Percentiles rank a stretch among this genome's conserved stretches.
Evolutionary conservation across 2,797 vertebrate species (phyloP).

Genomic region (Leptodactylus fallax): DNA sequence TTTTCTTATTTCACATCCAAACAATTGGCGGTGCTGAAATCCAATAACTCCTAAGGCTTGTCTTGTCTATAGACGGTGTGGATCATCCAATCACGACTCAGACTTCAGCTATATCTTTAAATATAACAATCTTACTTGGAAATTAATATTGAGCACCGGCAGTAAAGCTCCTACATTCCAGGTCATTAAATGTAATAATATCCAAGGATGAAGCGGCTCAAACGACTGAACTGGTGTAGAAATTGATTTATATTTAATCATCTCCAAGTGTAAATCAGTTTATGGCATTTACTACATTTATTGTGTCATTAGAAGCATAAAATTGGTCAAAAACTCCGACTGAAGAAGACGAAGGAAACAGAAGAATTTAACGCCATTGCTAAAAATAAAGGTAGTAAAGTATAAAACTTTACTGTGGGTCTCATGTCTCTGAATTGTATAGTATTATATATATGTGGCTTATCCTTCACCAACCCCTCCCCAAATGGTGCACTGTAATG

Average conservation of each 20-base stretch:
- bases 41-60: constrained; percentile 24
- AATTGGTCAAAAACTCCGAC: constrained; percentile 21
- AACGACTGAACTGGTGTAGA: constrained; percentile 10
- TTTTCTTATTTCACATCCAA: not conserved
- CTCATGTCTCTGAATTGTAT: too few relatives aligned
- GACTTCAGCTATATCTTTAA: constrained; percentile 20
- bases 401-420: too few relatives aligned
- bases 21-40: not conserved
- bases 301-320: constrained; percentile 22
- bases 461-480: too few relatives aligned
- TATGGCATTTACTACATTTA: constrained; percentile 36
- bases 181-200: constrained; percentile 52
- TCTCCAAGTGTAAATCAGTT: constrained; percentile 40
- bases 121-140: constrained; percentile 45
- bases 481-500: too few relatives aligned
- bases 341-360: constrained; percentile 13
- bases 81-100: not conserved
- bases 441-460: too few relatives aligned
- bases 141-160: constrained; percentile 51
- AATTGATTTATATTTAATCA: constrained; percentile 54
- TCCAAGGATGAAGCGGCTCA: constrained; percentile 27
- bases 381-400: too few relatives aligned
- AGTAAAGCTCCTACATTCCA: constrained; percentile 48
- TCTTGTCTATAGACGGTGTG: not conserved
- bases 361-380: not conserved